These are phyloP conservation scores for Puffinus mauretanicus DNA, from an alignment of 2,113 vertebrate species.

Conservation along the genomic window DNA sequence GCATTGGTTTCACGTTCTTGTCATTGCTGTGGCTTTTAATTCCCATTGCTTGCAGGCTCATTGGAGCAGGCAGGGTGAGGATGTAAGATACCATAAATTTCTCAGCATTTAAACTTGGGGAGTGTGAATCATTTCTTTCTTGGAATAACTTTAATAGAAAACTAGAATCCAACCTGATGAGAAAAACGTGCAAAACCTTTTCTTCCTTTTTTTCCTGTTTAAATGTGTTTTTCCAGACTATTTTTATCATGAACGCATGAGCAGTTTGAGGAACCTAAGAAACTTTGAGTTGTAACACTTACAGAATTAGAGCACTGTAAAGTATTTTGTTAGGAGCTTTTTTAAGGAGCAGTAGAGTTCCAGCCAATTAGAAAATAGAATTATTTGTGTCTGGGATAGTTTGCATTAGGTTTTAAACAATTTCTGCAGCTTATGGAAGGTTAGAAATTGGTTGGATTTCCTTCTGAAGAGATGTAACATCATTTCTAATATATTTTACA, in stretches of 20 bases:
- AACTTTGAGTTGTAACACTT: neutral
- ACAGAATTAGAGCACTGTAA: neutral
- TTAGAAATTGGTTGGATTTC: slow-evolving; percentile 23
- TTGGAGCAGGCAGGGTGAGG: neutral
- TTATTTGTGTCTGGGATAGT: slow-evolving; percentile 16
- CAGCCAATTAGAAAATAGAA: slow-evolving; percentile 38
- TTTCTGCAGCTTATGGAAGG: neutral
- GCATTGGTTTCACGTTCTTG: slow-evolving; percentile 12
- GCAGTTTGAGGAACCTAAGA: neutral
- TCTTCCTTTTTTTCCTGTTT: neutral
- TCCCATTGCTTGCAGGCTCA: neutral
- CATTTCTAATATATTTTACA: neutral
- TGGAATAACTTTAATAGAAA: slow-evolving; percentile 25
- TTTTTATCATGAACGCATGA: neutral
- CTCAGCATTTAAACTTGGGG: neutral
- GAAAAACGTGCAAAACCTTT: slow-evolving; percentile 26
- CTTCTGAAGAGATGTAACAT: neutral
- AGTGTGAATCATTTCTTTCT: slow-evolving; percentile 21
- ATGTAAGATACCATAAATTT: slow-evolving; percentile 25
- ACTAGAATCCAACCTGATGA: slow-evolving; percentile 16
- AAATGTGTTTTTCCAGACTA: neutral
- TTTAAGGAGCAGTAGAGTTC: neutral
- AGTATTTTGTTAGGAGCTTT: neutral
- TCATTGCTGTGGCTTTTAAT: slow-evolving; percentile 39
- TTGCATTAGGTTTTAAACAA: slow-evolving; percentile 10